A percentile compares a stretch with the other conserved stretches of the same genome.
Conservation (phyloP, 2,113 vertebrate species). For the human region GRCh38 chr4:178399001-178399500, state of each 20-base stretch:
- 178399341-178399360: neutral
- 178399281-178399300: neutral
- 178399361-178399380: neutral
- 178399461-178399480: neutral
- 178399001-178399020: neutral
- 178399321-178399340: neutral
- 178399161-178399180: neutral
- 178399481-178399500: conserved; percentile 19
- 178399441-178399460: neutral
- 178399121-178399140: neutral
- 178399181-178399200: neutral
- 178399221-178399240: neutral
- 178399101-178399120: neutral
- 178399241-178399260: neutral
- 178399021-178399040: neutral
- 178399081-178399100: neutral
- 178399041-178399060: neutral
- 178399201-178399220: neutral
- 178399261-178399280: neutral
- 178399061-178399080: neutral
- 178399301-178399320: neutral
- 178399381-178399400: neutral
- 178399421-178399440: neutral
- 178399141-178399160: neutral
- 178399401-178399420: neutral